These are phyloP conservation scores for Orius insidiosus DNA, from an alignment of 1,140 invertebrate species.

Conservation along the genomic window DNA sequence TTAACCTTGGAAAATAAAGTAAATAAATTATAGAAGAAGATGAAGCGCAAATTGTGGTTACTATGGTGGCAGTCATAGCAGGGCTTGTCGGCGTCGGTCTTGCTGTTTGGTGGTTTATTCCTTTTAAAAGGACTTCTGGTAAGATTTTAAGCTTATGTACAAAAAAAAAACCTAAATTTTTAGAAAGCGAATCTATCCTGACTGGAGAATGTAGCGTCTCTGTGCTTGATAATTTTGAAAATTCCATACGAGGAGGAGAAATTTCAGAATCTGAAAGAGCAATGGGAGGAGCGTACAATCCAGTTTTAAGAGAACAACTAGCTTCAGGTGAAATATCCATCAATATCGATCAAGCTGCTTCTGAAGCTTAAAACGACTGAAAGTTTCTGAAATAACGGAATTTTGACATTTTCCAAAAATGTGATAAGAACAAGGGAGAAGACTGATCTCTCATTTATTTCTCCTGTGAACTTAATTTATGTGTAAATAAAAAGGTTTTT, in stretches of 20 bases:
- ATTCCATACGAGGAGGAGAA: conserved; percentile 8
- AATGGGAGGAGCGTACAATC: too few relatives aligned
- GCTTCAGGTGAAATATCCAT: too few relatives aligned
- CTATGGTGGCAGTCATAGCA: conserved; percentile 5
- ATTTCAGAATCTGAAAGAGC: too few relatives aligned
- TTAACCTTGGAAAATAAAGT: background rate
- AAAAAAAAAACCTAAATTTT: conserved; percentile 1
- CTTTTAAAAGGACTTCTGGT: conserved; percentile 9
- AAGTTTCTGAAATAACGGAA: too few relatives aligned
- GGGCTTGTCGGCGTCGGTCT: conserved; percentile 14
- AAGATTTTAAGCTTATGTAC: conserved; percentile 2
- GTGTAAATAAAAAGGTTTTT: too few relatives aligned
- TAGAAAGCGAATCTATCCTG: conserved; percentile 9
- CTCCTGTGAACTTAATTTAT: too few relatives aligned
- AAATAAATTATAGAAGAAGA: conserved; percentile 8
- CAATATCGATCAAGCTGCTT: too few relatives aligned
- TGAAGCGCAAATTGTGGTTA: conserved; percentile 11
- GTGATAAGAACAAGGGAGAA: too few relatives aligned
- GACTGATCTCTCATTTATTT: too few relatives aligned
- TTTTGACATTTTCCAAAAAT: too few relatives aligned
- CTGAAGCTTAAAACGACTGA: too few relatives aligned
- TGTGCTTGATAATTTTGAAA: conserved; percentile 12
- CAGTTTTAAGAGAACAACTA: too few relatives aligned
- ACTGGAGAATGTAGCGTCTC: conserved; percentile 8
- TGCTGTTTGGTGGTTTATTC: conserved; percentile 15